These are phyloP conservation scores for Euphysa ruthae DNA, from an alignment of 30 jellyfish, hydroid and myxozoan species.

Conservation along the genomic window DNA sequence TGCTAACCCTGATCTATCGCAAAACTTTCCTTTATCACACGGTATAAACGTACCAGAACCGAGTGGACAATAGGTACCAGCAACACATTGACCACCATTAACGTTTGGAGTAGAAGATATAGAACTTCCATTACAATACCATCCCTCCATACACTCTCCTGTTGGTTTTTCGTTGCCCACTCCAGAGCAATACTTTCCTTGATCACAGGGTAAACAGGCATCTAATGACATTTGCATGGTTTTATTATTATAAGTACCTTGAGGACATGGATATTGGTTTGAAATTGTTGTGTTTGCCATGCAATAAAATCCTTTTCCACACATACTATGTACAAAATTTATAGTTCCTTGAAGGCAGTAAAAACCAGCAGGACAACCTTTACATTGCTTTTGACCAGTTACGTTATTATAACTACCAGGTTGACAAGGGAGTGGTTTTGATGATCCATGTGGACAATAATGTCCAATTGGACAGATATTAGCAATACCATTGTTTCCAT, in stretches of 20 bases:
- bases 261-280: constrained; percentile 76
- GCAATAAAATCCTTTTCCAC: constrained; percentile 87
- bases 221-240: constrained; percentile 48
- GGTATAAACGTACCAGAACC: constrained; percentile 73
- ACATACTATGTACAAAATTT: constrained; percentile 13
- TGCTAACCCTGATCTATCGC: constrained; percentile 60
- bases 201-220: constrained; percentile 77
- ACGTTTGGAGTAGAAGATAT: constrained; percentile 47
- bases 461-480: constrained; percentile 86
- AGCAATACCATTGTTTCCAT: constrained; percentile 86
- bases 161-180: constrained; percentile 69
- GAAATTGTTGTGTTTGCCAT: constrained; percentile 60
- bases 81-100: constrained; percentile 87
- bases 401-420: constrained; percentile 71
- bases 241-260: constrained; percentile 69
- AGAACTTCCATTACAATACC: constrained; percentile 95
- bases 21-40: constrained; percentile 74
- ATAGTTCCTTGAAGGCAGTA: constrained; percentile 66
- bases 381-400: constrained; percentile 64
- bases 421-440: constrained; percentile 56
- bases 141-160: constrained; percentile 85
- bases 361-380: constrained; percentile 94
- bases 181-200: constrained; percentile 75
- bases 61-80: constrained; percentile 74
- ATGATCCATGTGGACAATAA: constrained; percentile 68